Percentiles rank a stretch among this genome's conserved stretches.
These are phyloP conservation scores for Nebria ingens DNA, from an alignment of 1,140 invertebrate species.

Conservation along the genomic window DNA sequence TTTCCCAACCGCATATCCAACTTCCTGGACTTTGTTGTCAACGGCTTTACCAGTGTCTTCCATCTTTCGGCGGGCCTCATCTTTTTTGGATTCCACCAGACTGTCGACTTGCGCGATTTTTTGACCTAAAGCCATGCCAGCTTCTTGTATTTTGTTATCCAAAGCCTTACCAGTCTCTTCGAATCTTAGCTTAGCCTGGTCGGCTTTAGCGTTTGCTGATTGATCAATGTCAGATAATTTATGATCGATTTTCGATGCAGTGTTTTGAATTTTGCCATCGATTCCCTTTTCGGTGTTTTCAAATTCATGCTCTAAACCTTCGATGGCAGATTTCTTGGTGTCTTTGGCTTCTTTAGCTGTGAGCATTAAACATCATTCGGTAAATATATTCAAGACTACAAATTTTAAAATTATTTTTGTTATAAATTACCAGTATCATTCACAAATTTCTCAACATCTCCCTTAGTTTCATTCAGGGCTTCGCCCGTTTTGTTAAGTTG, in stretches of 20 bases:
- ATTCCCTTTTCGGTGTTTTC: conserved; percentile 10
- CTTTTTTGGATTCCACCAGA: conserved; percentile 2
- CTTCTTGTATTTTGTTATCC: conserved; percentile 10
- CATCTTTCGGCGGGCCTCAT: background rate
- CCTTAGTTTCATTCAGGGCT: background rate
- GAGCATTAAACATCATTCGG: background rate
- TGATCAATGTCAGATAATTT: conserved; percentile 2
- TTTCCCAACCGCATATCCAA: background rate
- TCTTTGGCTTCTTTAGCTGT: conserved; percentile 11
- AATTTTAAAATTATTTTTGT: too few relatives aligned
- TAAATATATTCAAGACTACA: background rate
- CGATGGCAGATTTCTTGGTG: conserved; percentile 2
- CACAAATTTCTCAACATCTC: background rate
- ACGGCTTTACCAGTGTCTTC: conserved; percentile 3
- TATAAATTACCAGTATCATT: background rate
- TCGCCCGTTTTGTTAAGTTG: background rate
- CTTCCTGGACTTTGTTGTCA: conserved; percentile 11
- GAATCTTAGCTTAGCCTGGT: background rate
- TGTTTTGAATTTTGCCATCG: conserved; percentile 5
- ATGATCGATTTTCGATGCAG: background rate
- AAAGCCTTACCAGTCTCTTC: conserved; percentile 5
- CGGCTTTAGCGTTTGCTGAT: background rate
- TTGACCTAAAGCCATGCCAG: conserved; percentile 1
- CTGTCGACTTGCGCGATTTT: conserved; percentile 11
- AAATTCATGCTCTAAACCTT: background rate